Percentiles rank a stretch among this genome's conserved stretches.
Evolutionary conservation across 2,113 vertebrate genomes (phyloP).

Genomic region (Notiomystis cincta): DNA sequence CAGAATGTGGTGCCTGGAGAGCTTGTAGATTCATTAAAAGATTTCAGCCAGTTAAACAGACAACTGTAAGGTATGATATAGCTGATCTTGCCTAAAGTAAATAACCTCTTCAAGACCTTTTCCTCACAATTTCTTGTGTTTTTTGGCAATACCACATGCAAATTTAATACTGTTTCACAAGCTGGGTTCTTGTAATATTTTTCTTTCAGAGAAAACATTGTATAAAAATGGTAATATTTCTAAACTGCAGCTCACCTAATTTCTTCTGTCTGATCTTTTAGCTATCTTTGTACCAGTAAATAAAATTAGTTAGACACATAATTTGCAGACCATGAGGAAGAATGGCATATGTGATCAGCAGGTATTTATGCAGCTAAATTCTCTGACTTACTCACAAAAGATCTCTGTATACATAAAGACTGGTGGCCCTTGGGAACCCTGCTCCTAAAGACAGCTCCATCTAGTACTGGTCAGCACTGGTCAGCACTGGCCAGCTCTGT

Average conservation of each 20-base stretch:
- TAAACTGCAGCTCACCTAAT: neutral
- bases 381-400: neutral
- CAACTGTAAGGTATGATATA: neutral
- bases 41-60: neutral
- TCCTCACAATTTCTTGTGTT: neutral
- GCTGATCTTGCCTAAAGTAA: neutral
- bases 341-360: neutral
- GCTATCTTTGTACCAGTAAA: neutral
- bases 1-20: fast-evolving
- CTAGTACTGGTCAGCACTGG: neutral
- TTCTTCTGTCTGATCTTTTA: neutral
- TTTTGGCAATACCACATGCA: neutral
- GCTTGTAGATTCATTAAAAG: neutral
- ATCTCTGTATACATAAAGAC: neutral
- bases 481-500: neutral
- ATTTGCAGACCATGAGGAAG: neutral
- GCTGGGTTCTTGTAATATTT: neutral
- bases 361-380: neutral
- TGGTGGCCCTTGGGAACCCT: neutral
- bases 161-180: neutral
- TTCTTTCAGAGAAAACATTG: neutral
- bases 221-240: neutral
- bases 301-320: neutral
- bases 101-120: neutral
- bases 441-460: neutral